A percentile compares a stretch with the other conserved stretches of the same genome.
These are phyloP conservation scores for Orius insidiosus DNA, from an alignment of 1,140 invertebrate species.

Conservation along the genomic window DNA sequence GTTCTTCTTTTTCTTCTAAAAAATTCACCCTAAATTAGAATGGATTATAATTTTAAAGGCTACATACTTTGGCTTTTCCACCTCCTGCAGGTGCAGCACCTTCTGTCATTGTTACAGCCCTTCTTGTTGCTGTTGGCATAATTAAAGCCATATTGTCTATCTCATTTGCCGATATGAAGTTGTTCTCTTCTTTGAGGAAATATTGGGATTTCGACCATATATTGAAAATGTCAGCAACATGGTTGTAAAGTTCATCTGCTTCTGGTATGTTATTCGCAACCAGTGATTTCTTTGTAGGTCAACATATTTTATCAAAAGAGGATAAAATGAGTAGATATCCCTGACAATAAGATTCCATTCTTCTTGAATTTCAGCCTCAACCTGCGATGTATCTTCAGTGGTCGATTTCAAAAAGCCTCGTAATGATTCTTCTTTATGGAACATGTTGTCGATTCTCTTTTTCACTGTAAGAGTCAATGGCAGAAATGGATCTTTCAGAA, in stretches of 20 bases:
- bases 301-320: slow-evolving; percentile 95
- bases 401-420: slow-evolving; percentile 72
- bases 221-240: slow-evolving; percentile 93
- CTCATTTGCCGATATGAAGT: slow-evolving; percentile 98
- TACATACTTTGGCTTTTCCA: slow-evolving; percentile 33
- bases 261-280: slow-evolving; percentile 78
- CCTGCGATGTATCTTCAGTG: slow-evolving; percentile 45
- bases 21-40: not conserved
- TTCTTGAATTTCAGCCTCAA: slow-evolving; percentile 87
- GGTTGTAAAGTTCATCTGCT: slow-evolving; percentile 87
- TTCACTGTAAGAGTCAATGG: slow-evolving; percentile 73
- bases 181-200: slow-evolving; percentile 95
- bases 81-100: slow-evolving; percentile 49
- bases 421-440: slow-evolving; percentile 83
- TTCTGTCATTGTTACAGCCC: slow-evolving; percentile 52
- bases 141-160: slow-evolving; percentile 98
- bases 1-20: slow-evolving; percentile 81
- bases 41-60: slow-evolving; percentile 10
- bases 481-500: slow-evolving; percentile 75
- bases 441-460: slow-evolving; percentile 74
- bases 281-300: slow-evolving; percentile 92
- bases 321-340: slow-evolving; percentile 99
- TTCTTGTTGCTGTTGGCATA: slow-evolving; percentile 75
- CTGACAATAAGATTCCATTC: slow-evolving; percentile 90
- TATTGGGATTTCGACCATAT: slow-evolving; percentile 97